A percentile compares a stretch with the other conserved stretches of the same genome.
phyloP scores from a whole-genome alignment of 2,797 vertebrate species.

The Pogonophryne albipinna region DNA sequence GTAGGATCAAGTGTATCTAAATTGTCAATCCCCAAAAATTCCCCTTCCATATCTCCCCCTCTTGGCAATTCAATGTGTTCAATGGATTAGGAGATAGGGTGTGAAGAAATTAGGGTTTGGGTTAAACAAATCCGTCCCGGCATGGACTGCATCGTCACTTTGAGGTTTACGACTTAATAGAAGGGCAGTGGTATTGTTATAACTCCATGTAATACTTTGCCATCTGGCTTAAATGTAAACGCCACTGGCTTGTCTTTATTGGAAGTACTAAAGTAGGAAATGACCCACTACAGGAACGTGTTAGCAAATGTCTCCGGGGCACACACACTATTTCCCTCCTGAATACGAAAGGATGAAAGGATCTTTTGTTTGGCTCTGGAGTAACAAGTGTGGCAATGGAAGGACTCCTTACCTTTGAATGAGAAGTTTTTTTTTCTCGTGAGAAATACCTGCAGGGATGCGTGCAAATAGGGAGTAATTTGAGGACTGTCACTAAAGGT shows the following conservation, averaged over 20 bases:
- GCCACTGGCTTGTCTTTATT: slow-evolving; percentile 54
- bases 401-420: slow-evolving; percentile 29
- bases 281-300: slow-evolving; percentile 57
- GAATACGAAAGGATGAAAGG: slow-evolving; percentile 82
- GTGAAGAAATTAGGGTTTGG: neutral
- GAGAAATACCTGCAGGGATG: slow-evolving; percentile 71
- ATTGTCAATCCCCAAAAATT: too few relatives aligned
- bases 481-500: slow-evolving; percentile 25
- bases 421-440: slow-evolving; percentile 51
- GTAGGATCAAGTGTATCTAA: too few relatives aligned
- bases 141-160: slow-evolving; percentile 5
- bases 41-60: neutral
- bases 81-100: neutral
- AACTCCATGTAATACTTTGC: slow-evolving; percentile 23
- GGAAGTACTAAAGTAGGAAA: slow-evolving; percentile 66
- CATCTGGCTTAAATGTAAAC: slow-evolving; percentile 44
- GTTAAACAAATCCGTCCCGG: slow-evolving; percentile 6
- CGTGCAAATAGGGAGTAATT: slow-evolving; percentile 43
- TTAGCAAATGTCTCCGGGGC: slow-evolving; percentile 65
- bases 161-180: slow-evolving; percentile 24
- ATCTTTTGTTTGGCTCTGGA: slow-evolving; percentile 65
- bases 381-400: slow-evolving; percentile 36
- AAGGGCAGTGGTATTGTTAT: slow-evolving; percentile 21
- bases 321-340: slow-evolving; percentile 58
- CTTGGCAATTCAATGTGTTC: neutral